Evolutionary conservation across 2,888 invertebrate genomes (phyloP).

Genomic region (Cosmorhoe ocellata): DNA sequence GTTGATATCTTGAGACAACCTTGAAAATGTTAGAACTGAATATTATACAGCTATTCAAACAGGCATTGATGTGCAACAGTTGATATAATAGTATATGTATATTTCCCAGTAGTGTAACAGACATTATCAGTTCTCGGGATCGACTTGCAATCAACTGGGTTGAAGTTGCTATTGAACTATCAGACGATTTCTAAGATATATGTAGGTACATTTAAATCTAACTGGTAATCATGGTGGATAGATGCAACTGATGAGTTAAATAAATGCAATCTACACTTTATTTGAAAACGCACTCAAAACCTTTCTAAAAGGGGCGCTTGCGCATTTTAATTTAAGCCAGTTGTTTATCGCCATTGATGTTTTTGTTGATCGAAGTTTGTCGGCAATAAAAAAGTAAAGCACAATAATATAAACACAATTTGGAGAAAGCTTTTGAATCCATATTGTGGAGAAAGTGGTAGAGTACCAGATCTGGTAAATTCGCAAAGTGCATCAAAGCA

Average conservation of each 20-base stretch:
- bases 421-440: conserved; percentile 5
- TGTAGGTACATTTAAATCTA: conserved; percentile 13
- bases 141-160: conserved; percentile 30
- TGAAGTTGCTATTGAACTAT: conserved; percentile 33
- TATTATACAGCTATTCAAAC: conserved; percentile 20
- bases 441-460: conserved; percentile 1
- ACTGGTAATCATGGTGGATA: background rate
- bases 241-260: background rate
- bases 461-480: conserved; percentile 1
- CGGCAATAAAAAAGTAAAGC: background rate
- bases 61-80: conserved; percentile 20
- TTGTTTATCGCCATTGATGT: too few species aligned
- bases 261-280: background rate
- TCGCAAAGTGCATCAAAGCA: background rate
- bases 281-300: conserved; percentile 16
- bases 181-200: conserved; percentile 17
- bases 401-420: background rate
- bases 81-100: background rate
- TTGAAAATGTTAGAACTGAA: background rate
- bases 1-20: too few species aligned
- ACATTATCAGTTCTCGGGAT: conserved; percentile 30
- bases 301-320: background rate
- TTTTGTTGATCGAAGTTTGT: too few species aligned
- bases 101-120: conserved; percentile 1
- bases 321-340: too few species aligned